Evolutionary conservation across 2,797 vertebrate species (phyloP), one percentile per base, ranked within the genome.

Genomic region (Leptoclinus maculatus): DNA sequence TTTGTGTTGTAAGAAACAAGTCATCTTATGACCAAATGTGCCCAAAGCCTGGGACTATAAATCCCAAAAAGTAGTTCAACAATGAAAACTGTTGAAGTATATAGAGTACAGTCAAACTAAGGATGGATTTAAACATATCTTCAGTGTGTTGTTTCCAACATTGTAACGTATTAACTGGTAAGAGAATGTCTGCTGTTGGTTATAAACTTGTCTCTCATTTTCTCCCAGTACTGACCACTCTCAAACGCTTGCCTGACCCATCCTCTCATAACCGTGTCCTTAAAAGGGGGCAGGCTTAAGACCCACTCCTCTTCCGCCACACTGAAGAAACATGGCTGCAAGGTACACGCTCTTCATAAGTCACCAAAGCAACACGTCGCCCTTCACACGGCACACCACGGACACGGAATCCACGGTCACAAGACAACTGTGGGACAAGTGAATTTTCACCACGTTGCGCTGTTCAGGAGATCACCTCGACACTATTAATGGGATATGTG

Each of bases 1-100:
- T 76, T 87, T 83, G 49, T 65, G 49, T 70, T 84, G 49, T 66
- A 72, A 74, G 59, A 79, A 85, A 77, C 27, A 72, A 68, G 66
- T 82, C 68, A 71, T 83, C 12, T 78, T 70, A 65, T 84, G 72
- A 78, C 60, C 36, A 70, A 81, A 88, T 71, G 71, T 62, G 86
- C 74, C 68, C 19, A 17, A 60, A 82, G 47, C 67, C n/a, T 9
- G 27, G 27, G 39, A 80, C 78, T 45, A 80, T 59, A 82, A 67
- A 11, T 66, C 41, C 38, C 3, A n/a, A 14, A 64, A 60, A 54
- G 47, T 47, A 68, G 14, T 68, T 80, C 29, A 36, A 39, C 14
- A 58, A 21, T 25, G 56, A 69, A 23, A 64, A 36, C 27, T 21
- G 21, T 76, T 73, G 14, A 54, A 38, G 66, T 25, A n/a, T 29